Evolutionary conservation across 2,113 vertebrate species (phyloP).

Genomic region (Tretioscincus oriximinensis): DNA sequence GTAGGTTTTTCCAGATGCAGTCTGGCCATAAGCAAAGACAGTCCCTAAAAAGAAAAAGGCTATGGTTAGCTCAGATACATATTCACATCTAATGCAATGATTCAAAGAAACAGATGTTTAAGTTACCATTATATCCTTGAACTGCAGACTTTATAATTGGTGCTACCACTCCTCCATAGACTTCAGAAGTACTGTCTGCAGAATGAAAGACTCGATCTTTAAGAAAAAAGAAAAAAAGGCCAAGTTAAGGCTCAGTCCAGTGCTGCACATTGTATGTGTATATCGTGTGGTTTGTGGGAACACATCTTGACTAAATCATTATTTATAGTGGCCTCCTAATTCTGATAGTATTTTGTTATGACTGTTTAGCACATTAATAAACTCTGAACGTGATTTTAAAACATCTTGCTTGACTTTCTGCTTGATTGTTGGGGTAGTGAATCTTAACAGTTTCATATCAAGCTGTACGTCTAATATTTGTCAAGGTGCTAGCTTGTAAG

Average conservation of each 20-base stretch:
- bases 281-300: too few species aligned
- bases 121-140: constrained; percentile 90
- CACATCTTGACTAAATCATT: too few species aligned
- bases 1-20: constrained; percentile 94
- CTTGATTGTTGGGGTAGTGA: too few species aligned
- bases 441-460: neutral
- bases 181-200: constrained; percentile 79
- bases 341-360: too few species aligned
- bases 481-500: neutral
- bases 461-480: neutral
- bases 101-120: neutral
- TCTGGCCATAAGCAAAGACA: constrained; percentile 96
- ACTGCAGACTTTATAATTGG: constrained; percentile 91
- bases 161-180: constrained; percentile 88
- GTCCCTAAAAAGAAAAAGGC: constrained; percentile 78
- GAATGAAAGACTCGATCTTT: constrained; percentile 88
- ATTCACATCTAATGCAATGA: neutral
- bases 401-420: too few species aligned
- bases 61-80: neutral
- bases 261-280: too few species aligned
- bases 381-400: too few species aligned
- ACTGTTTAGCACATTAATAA: too few species aligned
- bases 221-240: constrained; percentile 38
- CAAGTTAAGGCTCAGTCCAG: neutral
- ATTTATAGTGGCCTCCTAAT: too few species aligned